Evolutionary conservation across 2,888 invertebrate species (phyloP).

Genomic region (Yponomeuta malinellus): DNA sequence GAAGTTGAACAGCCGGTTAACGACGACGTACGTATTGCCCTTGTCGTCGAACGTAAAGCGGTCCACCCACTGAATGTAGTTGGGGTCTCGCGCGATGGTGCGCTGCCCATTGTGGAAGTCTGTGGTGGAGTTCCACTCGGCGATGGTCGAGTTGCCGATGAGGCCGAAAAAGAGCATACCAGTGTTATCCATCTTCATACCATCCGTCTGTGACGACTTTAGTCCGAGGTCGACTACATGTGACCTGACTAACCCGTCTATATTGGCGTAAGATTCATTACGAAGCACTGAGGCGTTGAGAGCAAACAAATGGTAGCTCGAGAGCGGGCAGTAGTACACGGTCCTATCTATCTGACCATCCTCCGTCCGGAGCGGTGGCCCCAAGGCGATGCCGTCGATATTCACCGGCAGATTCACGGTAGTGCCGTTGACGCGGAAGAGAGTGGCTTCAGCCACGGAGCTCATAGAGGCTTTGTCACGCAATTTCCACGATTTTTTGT

Average conservation of each 20-base stretch:
- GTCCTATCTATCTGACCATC: slow-evolving; percentile 57
- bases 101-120: slow-evolving; percentile 77
- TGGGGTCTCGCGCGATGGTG: slow-evolving; percentile 79
- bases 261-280: slow-evolving; percentile 62
- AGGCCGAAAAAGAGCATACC: slow-evolving; percentile 83
- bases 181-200: slow-evolving; percentile 83
- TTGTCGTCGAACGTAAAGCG: slow-evolving; percentile 80
- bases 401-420: slow-evolving; percentile 75
- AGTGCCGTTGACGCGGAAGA: slow-evolving; percentile 78
- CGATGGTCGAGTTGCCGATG: slow-evolving; percentile 80
- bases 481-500: slow-evolving; percentile 82
- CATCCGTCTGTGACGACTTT: slow-evolving; percentile 82
- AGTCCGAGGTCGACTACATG: slow-evolving; percentile 76
- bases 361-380: slow-evolving; percentile 70
- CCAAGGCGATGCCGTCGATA: slow-evolving; percentile 83
- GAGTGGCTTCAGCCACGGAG: slow-evolving; percentile 73
- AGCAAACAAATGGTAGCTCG: slow-evolving; percentile 80
- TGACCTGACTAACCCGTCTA: slow-evolving; percentile 49
- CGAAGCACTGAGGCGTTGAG: slow-evolving; percentile 78
- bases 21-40: slow-evolving; percentile 80
- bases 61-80: slow-evolving; percentile 83
- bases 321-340: slow-evolving; percentile 81
- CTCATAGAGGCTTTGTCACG: slow-evolving; percentile 79
- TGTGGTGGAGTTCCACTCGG: slow-evolving; percentile 80
- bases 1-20: slow-evolving; percentile 82